Base-by-base conservation (phyloP, 1,140 invertebrate genomes). In the Pogonognathellus flavescens region DNA sequence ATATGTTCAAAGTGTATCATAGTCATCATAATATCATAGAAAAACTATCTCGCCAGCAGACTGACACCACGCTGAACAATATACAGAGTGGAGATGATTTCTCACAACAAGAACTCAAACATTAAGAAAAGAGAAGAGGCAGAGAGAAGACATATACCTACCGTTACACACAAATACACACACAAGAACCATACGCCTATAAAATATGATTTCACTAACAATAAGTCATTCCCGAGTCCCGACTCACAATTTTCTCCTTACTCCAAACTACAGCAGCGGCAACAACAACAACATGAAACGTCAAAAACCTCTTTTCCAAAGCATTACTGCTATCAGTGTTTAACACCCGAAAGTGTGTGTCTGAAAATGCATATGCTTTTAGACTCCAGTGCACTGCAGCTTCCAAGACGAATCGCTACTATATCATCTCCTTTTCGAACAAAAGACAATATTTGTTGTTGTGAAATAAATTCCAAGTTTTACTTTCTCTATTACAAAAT, bases 231-330 rank as follows among this genome's bases (percentile, higher is more conserved):
- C 6, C 31, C 31, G 31, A 41, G 2, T 41, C 31, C 1, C n/a
- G n/a, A n/a, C n/a, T n/a, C 31, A 41, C 31, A 41, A 6, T 41
- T 41, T 41, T 41, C 31, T 41, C 6, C 6, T 6, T 41, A 49
- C 49, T 76, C 10, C 41, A 31, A 76, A 76, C 41, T 76, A 25
- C 16, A 76, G 31, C 70, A 49, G 25, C 25, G 25, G 41, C 70
- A 49, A 76, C 41, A 76, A 25, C 49, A 16, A 50, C 25, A 25
- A 49, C 49, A 76, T 16, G 70, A 76, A 50, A 76, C 70, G 31
- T 41, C 31, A 49, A 49, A 76, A 76, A 14, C 70, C 25, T 76
- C 70, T 76, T 20, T 14, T 66, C 62, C 25, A 66, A 66, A 66
- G 31, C 31, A 41, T 41, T 41, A 41, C 31, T 41, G 31, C 31